A percentile compares a stretch with the other conserved stretches of the same genome.
phyloP scores from a whole-genome alignment of 2,797 vertebrate species.

The Lagodon rhomboides region DNA sequence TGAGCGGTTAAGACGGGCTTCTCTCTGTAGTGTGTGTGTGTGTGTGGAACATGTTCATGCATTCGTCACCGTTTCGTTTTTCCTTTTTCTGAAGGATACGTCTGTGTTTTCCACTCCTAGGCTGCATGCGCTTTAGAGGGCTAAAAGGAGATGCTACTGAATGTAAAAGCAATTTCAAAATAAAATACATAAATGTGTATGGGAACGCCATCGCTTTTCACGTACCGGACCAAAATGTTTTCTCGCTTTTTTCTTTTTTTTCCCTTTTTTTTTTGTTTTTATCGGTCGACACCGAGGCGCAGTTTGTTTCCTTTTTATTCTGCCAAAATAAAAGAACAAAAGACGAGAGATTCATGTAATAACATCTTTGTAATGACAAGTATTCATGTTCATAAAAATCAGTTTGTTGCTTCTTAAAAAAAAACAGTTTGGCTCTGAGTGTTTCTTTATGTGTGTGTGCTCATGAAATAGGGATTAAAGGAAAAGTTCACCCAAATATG shows the following conservation, averaged over 20 bases:
- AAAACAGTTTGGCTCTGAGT: constrained; percentile 22
- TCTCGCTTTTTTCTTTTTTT: constrained; percentile 26
- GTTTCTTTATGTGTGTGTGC: constrained; percentile 19
- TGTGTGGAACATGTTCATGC: constrained; percentile 53
- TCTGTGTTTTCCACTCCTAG: constrained; percentile 73
- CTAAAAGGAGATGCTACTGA: constrained; percentile 85
- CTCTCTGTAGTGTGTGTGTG: constrained; percentile 35
- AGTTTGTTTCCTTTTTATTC: constrained; percentile 57
- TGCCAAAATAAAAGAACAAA: constrained; percentile 56
- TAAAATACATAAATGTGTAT: constrained; percentile 68
- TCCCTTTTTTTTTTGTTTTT: constrained; percentile 25
- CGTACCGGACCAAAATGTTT: constrained; percentile 85
- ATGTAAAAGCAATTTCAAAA: constrained; percentile 83
- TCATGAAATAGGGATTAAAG: no score
- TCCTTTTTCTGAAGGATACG: constrained; percentile 22
- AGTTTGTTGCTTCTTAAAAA: constrained; percentile 77
- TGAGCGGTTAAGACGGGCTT: constrained; percentile 37
- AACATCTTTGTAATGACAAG: constrained; percentile 78
- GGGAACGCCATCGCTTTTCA: constrained; percentile 61
- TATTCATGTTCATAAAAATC: constrained; percentile 84
- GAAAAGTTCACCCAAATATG: no score
- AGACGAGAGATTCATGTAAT: constrained; percentile 68
- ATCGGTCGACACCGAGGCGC: constrained; percentile 50
- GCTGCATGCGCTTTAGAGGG: constrained; percentile 88
- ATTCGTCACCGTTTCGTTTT: constrained; percentile 38